Conservation (phyloP, 37 sponge, comb jelly and placozoan genomes). For the Ianthella basta region DNA sequence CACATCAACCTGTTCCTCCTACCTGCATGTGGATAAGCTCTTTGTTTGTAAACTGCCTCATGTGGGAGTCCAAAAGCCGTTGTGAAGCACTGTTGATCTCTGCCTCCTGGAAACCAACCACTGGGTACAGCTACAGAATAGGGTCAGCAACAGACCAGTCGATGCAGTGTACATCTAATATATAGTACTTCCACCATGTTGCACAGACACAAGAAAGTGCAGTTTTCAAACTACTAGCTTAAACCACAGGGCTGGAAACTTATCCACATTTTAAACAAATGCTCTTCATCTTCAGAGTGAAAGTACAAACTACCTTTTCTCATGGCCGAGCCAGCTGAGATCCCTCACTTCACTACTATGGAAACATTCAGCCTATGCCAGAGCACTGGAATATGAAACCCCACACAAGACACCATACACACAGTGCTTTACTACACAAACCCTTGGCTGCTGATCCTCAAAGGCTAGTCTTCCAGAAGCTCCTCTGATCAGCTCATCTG, state of each 20-base stretch:
- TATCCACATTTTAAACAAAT: too few relatives aligned
- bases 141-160: not conserved
- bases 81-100: constrained; percentile 68
- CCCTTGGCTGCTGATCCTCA: constrained; percentile 61
- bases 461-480: constrained; percentile 64
- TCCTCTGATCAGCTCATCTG: constrained; percentile 58
- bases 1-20: too few relatives aligned
- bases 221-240: too few relatives aligned
- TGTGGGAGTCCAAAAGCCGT: constrained; percentile 57
- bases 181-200: too few relatives aligned
- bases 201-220: too few relatives aligned
- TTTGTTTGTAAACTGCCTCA: constrained; percentile 32
- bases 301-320: too few relatives aligned
- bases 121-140: constrained; percentile 55
- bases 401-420: not conserved
- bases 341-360: too few relatives aligned
- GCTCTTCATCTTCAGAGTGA: too few relatives aligned
- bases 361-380: too few relatives aligned
- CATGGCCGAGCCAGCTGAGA: too few relatives aligned
- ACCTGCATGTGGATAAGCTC: constrained; percentile 74
- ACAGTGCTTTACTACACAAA: constrained; percentile 18
- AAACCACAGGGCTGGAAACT: too few relatives aligned
- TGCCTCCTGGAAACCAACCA: constrained; percentile 52
- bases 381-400: too few relatives aligned
- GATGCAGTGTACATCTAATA: not conserved